phyloP scores from a whole-genome alignment of 2,113 vertebrate genomes.

The Macheiramphus alcinus region DNA sequence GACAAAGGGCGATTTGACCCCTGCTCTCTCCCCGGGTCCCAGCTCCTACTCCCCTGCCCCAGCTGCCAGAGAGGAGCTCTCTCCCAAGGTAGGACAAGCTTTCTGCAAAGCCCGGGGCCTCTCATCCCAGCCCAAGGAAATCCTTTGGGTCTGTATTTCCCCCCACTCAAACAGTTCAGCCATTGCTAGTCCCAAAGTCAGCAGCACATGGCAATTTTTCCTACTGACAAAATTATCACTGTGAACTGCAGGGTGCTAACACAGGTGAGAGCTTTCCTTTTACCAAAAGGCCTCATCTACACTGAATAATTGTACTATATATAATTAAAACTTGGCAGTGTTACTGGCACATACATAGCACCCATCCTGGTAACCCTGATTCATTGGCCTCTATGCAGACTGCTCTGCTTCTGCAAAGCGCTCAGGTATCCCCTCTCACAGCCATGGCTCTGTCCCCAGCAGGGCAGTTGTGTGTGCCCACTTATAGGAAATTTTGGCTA shows the following conservation, averaged over 20 bases:
- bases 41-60: background rate
- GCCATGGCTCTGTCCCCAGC: rapidly evolving
- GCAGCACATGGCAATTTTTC: background rate
- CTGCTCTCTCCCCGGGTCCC: background rate
- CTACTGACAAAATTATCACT: background rate
- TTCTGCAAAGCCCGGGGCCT: background rate
- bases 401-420: background rate
- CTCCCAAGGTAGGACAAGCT: background rate
- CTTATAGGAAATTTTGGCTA: background rate
- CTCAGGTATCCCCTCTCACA: background rate
- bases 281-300: background rate
- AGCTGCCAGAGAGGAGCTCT: background rate
- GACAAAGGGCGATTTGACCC: rapidly evolving
- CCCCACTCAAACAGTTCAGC: background rate
- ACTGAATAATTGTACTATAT: background rate
- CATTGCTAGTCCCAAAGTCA: background rate
- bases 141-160: background rate
- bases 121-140: background rate
- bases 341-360: background rate
- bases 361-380: background rate
- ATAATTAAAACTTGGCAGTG: background rate
- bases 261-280: background rate
- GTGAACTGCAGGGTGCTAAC: background rate
- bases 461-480: background rate
- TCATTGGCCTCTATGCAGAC: rapidly evolving